Base-by-base conservation (phyloP, 1,140 invertebrate species). In the Akabosia matsudoensis region DNA sequence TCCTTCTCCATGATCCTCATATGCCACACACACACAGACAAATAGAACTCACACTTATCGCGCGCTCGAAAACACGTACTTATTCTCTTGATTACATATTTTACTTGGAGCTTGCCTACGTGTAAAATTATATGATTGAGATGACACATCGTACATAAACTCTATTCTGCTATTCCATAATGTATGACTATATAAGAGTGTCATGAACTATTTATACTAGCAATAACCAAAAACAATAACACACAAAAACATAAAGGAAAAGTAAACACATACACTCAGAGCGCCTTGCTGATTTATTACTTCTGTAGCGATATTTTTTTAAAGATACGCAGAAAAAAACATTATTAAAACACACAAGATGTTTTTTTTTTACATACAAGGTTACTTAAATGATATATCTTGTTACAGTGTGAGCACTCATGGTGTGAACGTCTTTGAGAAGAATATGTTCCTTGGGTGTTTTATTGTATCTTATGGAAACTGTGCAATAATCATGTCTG, bases 1-100 rank as follows among this genome's bases (percentile, higher is more conserved):
- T 67, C 61, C 61, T 67, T 67, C 28, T 67, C 61, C 61, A 67
- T 67, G 61, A 67, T 67, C 61, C 61, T n/a, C 61, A 67, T 67
- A 67, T 7, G 61, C 61, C 61, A 67, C 61, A 67, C 61, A 67
- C 24, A 67, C 28, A 30, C 54, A 61, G 4, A 61, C n/a, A n/a
- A n/a, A n/a, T n/a, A n/a, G 54, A 10, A 22, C 54, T 67, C 61
- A 67, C 61, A 67, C 28, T 28, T 31, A 67, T 67, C 37, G 18
- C 37, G 37, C 37, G 18, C 18, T 45, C 18, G n/a, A n/a, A n/a
- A n/a, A n/a, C n/a, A 45, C 37, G 37, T 45, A 45, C 37, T 45
- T 45, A n/a, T n/a, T n/a, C n/a, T n/a, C n/a, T n/a, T n/a, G n/a
- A n/a, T n/a, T n/a, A n/a, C n/a, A n/a, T n/a, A n/a, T n/a, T n/a